phyloP scores from a whole-genome alignment of 1,140 invertebrate genomes.

The Drosophila bipectinata region DNA sequence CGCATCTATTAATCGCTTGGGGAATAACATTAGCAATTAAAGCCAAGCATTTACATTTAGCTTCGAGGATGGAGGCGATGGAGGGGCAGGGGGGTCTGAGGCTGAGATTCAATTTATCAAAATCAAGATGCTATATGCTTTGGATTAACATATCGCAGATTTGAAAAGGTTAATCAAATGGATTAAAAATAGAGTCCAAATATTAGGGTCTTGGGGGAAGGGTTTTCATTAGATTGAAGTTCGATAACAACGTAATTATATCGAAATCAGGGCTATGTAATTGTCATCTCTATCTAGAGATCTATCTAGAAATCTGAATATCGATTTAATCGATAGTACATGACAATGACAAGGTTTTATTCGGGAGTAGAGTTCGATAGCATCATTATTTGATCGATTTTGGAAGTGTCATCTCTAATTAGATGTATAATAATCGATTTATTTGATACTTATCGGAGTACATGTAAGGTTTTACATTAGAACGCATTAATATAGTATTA shows the following conservation, averaged over 20 bases:
- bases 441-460: not conserved
- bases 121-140: not conserved
- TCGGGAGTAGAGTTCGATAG: too few species aligned
- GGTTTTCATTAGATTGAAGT: too few species aligned
- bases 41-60: conserved; percentile 37
- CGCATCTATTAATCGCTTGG: conserved; percentile 35
- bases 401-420: too few species aligned
- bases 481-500: too few species aligned
- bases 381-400: too few species aligned
- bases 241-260: not conserved
- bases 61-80: not conserved
- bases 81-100: not conserved
- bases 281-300: not conserved
- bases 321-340: too few species aligned
- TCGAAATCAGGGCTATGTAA: not conserved
- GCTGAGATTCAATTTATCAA: not conserved
- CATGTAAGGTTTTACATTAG: too few species aligned
- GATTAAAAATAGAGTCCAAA: not conserved
- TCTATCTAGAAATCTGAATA: too few species aligned
- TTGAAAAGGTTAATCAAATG: not conserved
- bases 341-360: too few species aligned
- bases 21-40: conserved; percentile 74
- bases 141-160: not conserved
- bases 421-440: not conserved
- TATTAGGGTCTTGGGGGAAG: not conserved